Base-by-base conservation (phyloP, 2,113 vertebrate species). In the Clarias gariepinus region DNA sequence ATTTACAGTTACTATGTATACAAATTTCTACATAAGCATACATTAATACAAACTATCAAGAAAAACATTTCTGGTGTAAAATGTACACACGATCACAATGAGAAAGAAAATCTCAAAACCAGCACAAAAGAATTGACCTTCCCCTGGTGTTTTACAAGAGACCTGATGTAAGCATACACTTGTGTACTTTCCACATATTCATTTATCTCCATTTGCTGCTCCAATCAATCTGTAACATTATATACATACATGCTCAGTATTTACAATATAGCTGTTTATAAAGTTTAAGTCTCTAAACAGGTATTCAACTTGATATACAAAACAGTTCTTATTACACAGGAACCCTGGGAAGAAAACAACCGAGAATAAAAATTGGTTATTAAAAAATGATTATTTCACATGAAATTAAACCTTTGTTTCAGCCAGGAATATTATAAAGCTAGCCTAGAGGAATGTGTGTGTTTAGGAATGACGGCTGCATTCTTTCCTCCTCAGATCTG, bases 401-500 rank as follows among this genome's bases (percentile, higher is more conserved):
- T 87, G 87, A 88, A 86, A 91, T 87, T 86, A 88, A 85, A 80
- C 74, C 77, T 87, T 61, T 83, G 77, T 85, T 85, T 88, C 84
- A 83, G 88, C 77, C 61, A 28, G 36, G 82, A 66, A 84, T 86
- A 78, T 82, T 84, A 88, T 88, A 79, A 58, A 80, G 74, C 83
- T 68, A 82, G 87, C 84, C 87, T 63, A 25, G 84, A 89, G 90
- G 86, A 87, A 86, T 81, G 73, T 74, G 80, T 81, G 80, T 77
- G 82, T 85, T 89, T 83, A 73, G 88, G 68, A 89, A 90, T 89
- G 88, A 89, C 66, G 73, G 47, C 81, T 86, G 64, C 81, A 86
- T 88, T 90, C 58, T 88, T 85, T 69, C 58, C 88, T 85, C 85
- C 82, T 69, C 57, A 71, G 73, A 83, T 83, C 78, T 86, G 81